phyloP scores from a whole-genome alignment of 2,797 vertebrate genomes.

The Vespertilio murinus region DNA sequence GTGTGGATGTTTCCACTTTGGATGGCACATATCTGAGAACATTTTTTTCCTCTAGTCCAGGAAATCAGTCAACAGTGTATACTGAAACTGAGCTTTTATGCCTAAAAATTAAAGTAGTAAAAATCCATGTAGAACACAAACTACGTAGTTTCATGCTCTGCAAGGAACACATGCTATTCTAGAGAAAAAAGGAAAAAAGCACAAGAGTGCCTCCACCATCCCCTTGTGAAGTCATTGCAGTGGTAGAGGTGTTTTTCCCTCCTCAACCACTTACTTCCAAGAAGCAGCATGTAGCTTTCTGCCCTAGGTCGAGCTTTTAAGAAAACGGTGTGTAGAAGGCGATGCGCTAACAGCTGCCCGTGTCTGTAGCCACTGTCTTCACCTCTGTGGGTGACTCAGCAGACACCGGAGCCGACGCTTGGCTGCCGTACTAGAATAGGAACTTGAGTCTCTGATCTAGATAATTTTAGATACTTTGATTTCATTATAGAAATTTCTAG shows the following conservation, averaged over 20 bases:
- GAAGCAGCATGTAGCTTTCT: not conserved
- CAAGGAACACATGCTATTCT: not conserved
- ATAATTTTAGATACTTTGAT: slow-evolving; percentile 56
- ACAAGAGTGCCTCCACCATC: not conserved
- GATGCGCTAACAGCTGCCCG: not conserved
- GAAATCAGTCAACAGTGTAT: not conserved
- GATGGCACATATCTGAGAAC: not conserved
- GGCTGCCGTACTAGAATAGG: not conserved
- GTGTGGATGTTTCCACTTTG: not conserved
- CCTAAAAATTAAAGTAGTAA: slow-evolving; percentile 16
- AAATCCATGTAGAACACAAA: not conserved
- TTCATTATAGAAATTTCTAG: slow-evolving; percentile 66
- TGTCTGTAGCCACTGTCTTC: not conserved
- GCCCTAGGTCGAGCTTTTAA: not conserved
- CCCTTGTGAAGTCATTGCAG: not conserved
- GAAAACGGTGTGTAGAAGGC: not conserved
- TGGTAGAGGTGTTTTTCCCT: not conserved
- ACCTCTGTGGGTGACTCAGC: not conserved
- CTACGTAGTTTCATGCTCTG: not conserved
- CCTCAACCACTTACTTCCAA: not conserved
- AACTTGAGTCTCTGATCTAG: slow-evolving; percentile 30
- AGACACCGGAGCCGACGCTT: not conserved
- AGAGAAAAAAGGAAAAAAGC: not conserved
- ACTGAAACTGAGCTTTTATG: slow-evolving; percentile 37
- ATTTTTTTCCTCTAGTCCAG: not conserved